phyloP scores from a whole-genome alignment of 2,797 vertebrate species.

The Poecilia gillii region DNA sequence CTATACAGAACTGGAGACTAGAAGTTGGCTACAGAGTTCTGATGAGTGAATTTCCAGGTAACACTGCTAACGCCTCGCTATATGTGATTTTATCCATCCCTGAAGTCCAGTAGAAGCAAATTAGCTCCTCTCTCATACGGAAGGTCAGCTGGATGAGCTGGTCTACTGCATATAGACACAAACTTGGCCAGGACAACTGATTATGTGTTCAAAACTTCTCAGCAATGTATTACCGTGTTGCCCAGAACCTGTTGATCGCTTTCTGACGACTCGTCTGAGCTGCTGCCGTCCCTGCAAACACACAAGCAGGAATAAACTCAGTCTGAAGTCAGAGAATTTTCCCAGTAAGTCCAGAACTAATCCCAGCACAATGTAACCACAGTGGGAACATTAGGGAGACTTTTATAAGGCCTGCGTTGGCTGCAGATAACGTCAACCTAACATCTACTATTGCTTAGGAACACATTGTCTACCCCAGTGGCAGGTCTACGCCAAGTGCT shows the following conservation, averaged over 20 bases:
- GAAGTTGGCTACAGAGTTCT: neutral
- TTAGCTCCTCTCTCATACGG: neutral
- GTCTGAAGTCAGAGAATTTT: neutral
- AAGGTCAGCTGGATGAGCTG: neutral
- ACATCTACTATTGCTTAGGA: neutral
- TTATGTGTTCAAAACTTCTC: neutral
- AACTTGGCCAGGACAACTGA: neutral
- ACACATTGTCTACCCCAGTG: neutral
- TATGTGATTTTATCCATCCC: neutral
- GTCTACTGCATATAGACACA: neutral
- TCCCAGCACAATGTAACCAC: neutral
- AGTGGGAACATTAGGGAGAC: neutral
- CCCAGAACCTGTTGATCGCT: conserved; percentile 81
- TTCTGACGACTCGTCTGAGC: conserved; percentile 80
- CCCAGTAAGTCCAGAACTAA: neutral
- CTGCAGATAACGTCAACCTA: neutral
- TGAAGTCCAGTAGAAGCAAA: neutral
- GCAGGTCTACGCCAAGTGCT: too few species aligned
- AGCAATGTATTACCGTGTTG: conserved; percentile 78
- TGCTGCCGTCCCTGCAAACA: conserved; percentile 76
- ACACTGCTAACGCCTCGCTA: neutral
- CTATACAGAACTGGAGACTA: neutral
- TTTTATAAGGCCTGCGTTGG: neutral
- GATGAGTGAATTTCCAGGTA: neutral
- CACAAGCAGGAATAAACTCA: neutral